A percentile compares a stretch with the other conserved stretches of the same genome.
Evolutionary conservation across 2,113 vertebrate species (phyloP).

Genomic region (Girardinichthys multiradiatus): DNA sequence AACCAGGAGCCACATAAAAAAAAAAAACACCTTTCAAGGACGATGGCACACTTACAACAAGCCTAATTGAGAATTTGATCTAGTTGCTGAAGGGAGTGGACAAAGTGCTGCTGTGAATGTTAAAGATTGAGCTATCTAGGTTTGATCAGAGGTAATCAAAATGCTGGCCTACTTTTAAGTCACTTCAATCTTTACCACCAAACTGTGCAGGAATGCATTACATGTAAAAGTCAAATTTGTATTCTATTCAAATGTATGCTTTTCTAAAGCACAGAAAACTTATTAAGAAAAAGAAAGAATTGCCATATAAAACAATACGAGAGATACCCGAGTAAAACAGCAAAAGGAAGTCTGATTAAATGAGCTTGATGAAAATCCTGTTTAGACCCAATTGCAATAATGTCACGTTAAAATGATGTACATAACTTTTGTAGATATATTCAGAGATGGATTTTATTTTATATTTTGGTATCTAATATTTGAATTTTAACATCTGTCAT

Average conservation of each 20-base stretch:
- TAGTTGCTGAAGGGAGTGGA: constrained; percentile 65
- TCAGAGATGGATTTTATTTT: too few relatives aligned
- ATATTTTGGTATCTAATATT: too few relatives aligned
- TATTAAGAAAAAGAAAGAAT: too few relatives aligned
- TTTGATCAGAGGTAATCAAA: constrained; percentile 74
- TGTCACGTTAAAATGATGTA: background rate
- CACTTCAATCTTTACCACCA: constrained; percentile 45
- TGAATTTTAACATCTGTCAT: background rate
- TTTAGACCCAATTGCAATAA: background rate
- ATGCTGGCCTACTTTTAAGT: constrained; percentile 60
- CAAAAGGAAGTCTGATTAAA: background rate
- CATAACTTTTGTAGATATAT: too few relatives aligned
- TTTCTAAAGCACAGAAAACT: constrained; percentile 11
- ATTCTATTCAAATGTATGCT: constrained; percentile 11
- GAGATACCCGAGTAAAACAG: background rate
- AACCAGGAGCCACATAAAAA: constrained; percentile 41
- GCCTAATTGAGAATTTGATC: constrained; percentile 79
- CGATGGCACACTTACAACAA: constrained; percentile 64
- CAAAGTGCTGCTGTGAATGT: constrained; percentile 64
- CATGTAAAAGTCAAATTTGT: constrained; percentile 23
- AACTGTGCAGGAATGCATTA: constrained; percentile 12
- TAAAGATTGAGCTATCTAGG: constrained; percentile 69
- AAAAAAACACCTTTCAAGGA: constrained; percentile 66
- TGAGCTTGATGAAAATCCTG: background rate
- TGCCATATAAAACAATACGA: background rate